A percentile compares a stretch with the other conserved stretches of the same genome.
These are phyloP conservation scores for Pinctada fucata DNA, from an alignment of 2,888 invertebrate genomes.

Conservation along the genomic window DNA sequence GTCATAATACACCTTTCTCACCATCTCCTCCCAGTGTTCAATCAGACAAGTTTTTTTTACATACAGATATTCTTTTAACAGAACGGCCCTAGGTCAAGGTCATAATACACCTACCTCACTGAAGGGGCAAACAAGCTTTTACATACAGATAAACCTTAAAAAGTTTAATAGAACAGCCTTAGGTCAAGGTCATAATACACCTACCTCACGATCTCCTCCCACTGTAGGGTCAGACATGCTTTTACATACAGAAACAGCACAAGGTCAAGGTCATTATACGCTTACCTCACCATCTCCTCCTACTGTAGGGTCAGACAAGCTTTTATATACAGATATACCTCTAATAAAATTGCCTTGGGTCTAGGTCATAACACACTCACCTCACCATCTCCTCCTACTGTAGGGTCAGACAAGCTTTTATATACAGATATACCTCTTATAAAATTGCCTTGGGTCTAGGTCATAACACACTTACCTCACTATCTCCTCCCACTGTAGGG, in stretches of 20 bases:
- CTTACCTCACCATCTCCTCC: conserved; percentile 44
- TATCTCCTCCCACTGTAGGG: conserved; percentile 60
- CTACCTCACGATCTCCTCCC: conserved; percentile 57
- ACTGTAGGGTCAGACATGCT: conserved; percentile 57
- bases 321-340: too few species aligned
- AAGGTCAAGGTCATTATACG: not conserved
- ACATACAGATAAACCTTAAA: too few species aligned
- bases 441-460: too few species aligned
- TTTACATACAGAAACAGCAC: conserved; percentile 44
- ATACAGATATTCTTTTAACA: too few species aligned
- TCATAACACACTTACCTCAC: conserved; percentile 38
- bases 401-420: conserved; percentile 51
- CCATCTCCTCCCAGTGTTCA: too few species aligned
- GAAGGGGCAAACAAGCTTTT: not conserved
- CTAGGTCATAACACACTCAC: conserved; percentile 25
- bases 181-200: not conserved
- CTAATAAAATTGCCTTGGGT: too few species aligned
- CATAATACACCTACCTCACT: conserved; percentile 39
- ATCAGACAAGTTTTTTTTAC: too few species aligned
- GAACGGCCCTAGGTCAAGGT: too few species aligned
- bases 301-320: conserved; percentile 1
- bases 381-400: conserved; percentile 61
- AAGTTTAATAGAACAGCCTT: too few species aligned
- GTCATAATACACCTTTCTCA: too few species aligned
- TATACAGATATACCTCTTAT: conserved; percentile 39